phyloP scores from a whole-genome alignment of 1,140 invertebrate genomes.

The Hyles vespertilio region DNA sequence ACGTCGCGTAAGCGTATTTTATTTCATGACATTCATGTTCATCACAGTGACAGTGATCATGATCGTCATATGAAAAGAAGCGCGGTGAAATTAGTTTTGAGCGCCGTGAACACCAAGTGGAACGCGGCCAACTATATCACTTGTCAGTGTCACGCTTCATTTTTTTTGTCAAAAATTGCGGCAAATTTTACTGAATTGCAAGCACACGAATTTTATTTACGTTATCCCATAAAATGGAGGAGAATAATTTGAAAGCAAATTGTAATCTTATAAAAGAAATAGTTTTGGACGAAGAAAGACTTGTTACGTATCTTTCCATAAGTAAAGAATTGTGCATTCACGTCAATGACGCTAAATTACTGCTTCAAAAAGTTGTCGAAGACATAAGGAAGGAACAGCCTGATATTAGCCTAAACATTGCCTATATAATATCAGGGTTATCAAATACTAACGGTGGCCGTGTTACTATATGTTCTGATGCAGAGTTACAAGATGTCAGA shows the following conservation, averaged over 20 bases:
- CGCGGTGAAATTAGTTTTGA: no score
- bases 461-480: conserved; percentile 45
- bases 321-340: conserved; percentile 63
- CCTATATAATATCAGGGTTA: conserved; percentile 52
- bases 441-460: conserved; percentile 35
- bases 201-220: background rate
- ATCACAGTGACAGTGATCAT: no score
- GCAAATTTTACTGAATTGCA: no score
- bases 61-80: no score
- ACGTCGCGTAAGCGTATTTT: no score
- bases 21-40: no score
- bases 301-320: conserved; percentile 58
- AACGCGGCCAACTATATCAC: no score
- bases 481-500: conserved; percentile 33
- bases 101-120: no score
- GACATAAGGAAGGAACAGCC: conserved; percentile 34
- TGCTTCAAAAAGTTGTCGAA: conserved; percentile 38
- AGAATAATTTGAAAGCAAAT: conserved; percentile 23
- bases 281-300: conserved; percentile 55
- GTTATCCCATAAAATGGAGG: conserved; percentile 21
- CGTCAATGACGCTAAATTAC: conserved; percentile 55
- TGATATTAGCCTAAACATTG: conserved; percentile 39
- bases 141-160: no score
- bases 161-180: no score
- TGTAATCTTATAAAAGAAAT: conserved; percentile 50